Base-by-base conservation (phyloP, 1,140 invertebrate species). In the Acyrthosiphon pisum region DNA sequence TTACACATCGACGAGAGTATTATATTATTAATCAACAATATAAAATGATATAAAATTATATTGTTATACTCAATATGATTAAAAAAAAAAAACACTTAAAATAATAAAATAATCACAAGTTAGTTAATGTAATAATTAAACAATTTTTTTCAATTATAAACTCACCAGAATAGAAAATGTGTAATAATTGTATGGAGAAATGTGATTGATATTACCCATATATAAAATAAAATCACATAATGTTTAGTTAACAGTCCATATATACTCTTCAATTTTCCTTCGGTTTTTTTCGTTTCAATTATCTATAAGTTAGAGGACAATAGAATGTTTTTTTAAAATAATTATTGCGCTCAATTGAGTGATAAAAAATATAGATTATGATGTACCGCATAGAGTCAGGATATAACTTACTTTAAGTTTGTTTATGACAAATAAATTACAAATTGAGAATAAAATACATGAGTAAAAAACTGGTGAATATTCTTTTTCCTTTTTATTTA, bases 401-500 rank as follows among this genome's bases (percentile, higher is more conserved):
- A 30, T 35, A 11, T n/a, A 50, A 48, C 88, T 68, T 94, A 94
- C 94, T 94, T 95, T 96, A 46, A 96, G 94, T 93, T 95, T 97
- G 46, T 95, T 95, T 0, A 97, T 97, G 0, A 97, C 96, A 8
- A 97, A 94, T 35, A 98, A 95, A 95, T 98, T 97, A 2, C 97
- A 95, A 46, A 96, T 94, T 94, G 98, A 95, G 46, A 97, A 96
- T 3, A 97, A 95, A 14, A 97, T 95, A 95, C 97, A 96, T 50
- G 98, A 95, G 94, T 97, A 97, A 95, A 98, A 98, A 60, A 97
- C 96, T 86, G 97, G 96, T 0, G 96, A 96, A 94, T 98, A 98
- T 95, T 98, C 96, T 95, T 98, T 98, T 46, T 96, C 94, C 1
- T 95, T 94, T 76, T 96, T 94, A 8, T 96, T 96, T 11, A 95